These are phyloP conservation scores for Urosaurus nigricauda DNA, from an alignment of 2,797 vertebrate genomes.

Conservation along the genomic window DNA sequence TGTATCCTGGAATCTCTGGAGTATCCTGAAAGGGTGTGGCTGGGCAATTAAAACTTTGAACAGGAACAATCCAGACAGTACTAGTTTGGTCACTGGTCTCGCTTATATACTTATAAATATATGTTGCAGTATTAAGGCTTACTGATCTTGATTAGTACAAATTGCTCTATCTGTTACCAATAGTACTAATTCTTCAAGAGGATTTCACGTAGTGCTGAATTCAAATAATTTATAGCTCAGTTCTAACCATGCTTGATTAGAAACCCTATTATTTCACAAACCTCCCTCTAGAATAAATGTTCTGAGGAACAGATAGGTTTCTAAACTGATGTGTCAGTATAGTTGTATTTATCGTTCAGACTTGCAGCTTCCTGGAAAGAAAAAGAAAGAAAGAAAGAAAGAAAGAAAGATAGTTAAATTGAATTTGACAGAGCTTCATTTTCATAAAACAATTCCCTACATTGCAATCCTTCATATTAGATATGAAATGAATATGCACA, in stretches of 20 bases:
- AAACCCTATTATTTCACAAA: not conserved
- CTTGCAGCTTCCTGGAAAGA: not conserved
- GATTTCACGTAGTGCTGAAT: not conserved
- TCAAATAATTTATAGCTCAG: conserved; percentile 13
- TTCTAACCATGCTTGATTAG: not conserved
- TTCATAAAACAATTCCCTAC: conserved; percentile 4
- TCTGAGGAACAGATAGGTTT: not conserved
- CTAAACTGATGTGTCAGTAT: conserved; percentile 18
- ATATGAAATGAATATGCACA: not conserved
- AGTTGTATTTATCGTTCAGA: conserved; percentile 16
- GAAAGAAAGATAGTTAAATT: not conserved
- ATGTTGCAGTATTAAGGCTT: not conserved
- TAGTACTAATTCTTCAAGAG: conserved; percentile 8
- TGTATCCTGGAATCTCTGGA: not conserved
- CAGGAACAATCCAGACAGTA: not conserved
- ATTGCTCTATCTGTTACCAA: not conserved
- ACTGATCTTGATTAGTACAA: not conserved
- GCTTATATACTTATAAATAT: not conserved
- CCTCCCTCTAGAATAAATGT: conserved; percentile 22
- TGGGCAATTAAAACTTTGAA: not conserved
- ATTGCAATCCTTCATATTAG: not conserved
- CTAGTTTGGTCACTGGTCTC: not conserved
- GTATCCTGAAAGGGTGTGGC: not conserved
- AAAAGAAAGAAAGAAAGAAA: conserved; percentile 4
- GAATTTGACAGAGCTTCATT: conserved; percentile 10